Evolutionary conservation across 2,888 invertebrate species (phyloP).

Genomic region (Scaptomyza tumidula): DNA sequence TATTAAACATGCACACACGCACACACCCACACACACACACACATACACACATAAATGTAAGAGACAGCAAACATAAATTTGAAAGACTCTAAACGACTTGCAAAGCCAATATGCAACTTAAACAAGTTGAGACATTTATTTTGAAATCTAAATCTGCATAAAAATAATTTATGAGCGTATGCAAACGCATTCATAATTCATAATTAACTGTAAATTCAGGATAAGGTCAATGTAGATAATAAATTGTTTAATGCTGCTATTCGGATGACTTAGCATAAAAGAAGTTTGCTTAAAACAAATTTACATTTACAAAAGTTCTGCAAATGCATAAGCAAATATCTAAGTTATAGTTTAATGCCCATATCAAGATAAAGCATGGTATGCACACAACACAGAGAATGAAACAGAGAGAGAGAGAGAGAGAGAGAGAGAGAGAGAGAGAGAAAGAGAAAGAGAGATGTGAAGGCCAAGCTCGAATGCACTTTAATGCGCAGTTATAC

Average conservation of each 20-base stretch:
- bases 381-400: not conserved
- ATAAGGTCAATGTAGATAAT: not conserved
- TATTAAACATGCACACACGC: no score
- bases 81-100: not conserved
- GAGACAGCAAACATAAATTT: not conserved
- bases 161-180: not conserved
- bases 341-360: not conserved
- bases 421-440: no score
- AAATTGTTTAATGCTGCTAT: not conserved
- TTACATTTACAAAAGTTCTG: not conserved
- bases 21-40: no score
- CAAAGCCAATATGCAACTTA: not conserved
- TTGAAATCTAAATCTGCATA: not conserved
- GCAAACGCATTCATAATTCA: not conserved
- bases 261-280: not conserved
- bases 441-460: not conserved
- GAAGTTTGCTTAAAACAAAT: not conserved
- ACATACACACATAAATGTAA: no score
- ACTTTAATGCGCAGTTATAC: slow-evolving; percentile 14
- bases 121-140: not conserved
- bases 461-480: not conserved
- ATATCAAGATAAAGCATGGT: not conserved
- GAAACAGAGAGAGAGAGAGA: no score
- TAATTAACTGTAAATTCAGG: not conserved
- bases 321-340: not conserved